Percentiles rank a stretch among this genome's conserved stretches.
Evolutionary conservation across 2,113 vertebrate genomes (phyloP).

Genomic region (Pteropus alecto): DNA sequence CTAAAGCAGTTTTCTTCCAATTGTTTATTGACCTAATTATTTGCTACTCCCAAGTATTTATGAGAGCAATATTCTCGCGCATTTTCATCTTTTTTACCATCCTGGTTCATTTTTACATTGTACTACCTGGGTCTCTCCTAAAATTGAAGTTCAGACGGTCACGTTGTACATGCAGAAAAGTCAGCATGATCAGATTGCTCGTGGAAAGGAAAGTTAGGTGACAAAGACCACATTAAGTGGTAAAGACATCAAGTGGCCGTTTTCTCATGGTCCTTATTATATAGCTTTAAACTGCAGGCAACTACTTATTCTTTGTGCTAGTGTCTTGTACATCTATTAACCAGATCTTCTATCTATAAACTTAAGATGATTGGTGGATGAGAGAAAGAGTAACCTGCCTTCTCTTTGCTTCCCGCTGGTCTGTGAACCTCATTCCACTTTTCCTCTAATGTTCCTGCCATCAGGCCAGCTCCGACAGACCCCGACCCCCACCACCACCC

Average conservation of each 20-base stretch:
- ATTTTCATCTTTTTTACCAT: neutral
- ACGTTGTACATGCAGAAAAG: too few relatives aligned
- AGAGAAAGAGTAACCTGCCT: neutral
- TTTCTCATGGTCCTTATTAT: fast-evolving
- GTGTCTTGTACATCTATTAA: neutral
- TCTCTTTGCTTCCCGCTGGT: neutral
- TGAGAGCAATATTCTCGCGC: neutral
- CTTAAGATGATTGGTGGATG: neutral
- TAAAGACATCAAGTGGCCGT: neutral
- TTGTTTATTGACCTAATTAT: neutral
- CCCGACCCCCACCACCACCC: fast-evolving
- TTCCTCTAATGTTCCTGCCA: neutral
- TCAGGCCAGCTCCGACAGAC: fast-evolving
- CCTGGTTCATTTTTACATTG: neutral
- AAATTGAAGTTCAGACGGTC: neutral
- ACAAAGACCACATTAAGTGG: too few relatives aligned
- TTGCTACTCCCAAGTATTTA: neutral
- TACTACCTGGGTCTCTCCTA: neutral
- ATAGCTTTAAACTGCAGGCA: neutral
- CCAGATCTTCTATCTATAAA: neutral
- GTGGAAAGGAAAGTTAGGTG: neutral
- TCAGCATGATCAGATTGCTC: too few relatives aligned
- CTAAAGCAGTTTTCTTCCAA: neutral
- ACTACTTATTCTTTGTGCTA: neutral
- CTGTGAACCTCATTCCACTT: too few relatives aligned